Conservation (phyloP, 1,140 invertebrate species). For the Meteorus sp. region DNA sequence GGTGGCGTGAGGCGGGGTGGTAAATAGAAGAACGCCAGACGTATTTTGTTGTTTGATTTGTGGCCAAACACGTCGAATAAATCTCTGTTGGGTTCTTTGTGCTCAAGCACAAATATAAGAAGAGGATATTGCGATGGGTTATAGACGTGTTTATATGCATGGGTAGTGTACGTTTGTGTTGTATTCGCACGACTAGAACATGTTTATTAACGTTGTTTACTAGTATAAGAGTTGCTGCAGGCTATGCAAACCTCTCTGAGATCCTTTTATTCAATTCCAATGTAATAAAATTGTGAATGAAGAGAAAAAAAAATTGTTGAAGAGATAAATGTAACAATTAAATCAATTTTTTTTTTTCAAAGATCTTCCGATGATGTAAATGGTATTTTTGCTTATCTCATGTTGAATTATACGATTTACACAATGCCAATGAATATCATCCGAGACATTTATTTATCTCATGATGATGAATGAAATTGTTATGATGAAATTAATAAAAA, state of each 20-base stretch:
- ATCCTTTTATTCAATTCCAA: background rate
- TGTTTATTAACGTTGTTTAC: conserved; percentile 35
- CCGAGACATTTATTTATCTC: no score
- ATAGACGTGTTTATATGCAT: background rate
- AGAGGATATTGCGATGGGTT: no score
- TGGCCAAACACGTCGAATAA: conserved; percentile 27
- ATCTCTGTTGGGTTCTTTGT: conserved; percentile 19
- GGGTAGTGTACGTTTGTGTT: conserved; percentile 3
- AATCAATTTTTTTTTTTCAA: no score
- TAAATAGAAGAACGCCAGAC: background rate
- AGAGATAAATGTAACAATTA: no score
- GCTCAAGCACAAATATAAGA: background rate
- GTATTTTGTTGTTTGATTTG: conserved; percentile 35
- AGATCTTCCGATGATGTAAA: no score
- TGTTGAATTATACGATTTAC: no score
- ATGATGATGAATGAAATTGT: no score
- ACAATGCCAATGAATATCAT: no score
- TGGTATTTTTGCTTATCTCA: no score
- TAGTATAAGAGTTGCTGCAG: background rate
- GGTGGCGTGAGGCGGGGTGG: conserved; percentile 14
- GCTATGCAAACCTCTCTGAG: background rate
- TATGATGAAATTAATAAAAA: no score
- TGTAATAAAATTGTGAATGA: no score
- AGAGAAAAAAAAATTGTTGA: no score
- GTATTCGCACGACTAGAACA: conserved; percentile 27